Conservation (phyloP, 2,888 invertebrate species). For the Lacanobia oleracea region DNA sequence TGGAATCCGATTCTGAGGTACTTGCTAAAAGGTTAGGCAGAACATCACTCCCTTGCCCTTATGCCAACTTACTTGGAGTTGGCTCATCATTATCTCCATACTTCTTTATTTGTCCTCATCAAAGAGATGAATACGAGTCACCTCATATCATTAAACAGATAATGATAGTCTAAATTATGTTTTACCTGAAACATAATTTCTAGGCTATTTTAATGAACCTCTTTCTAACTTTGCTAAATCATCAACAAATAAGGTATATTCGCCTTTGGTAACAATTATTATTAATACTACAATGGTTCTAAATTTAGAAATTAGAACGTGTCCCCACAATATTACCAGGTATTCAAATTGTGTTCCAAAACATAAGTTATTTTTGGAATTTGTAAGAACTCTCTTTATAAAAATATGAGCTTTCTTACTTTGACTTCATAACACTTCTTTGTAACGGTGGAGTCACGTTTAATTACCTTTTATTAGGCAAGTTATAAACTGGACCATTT, state of each 20-base stretch:
- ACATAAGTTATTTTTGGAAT: constrained; percentile 18
- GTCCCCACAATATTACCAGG: background rate
- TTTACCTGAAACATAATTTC: no score
- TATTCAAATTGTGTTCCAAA: background rate
- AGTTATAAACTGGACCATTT: background rate
- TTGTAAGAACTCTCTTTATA: background rate
- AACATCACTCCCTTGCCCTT: no score
- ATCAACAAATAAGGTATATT: constrained; percentile 9
- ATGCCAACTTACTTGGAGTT: no score
- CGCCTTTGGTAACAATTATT: background rate
- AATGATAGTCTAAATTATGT: background rate
- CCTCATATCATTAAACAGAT: no score
- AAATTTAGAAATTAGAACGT: constrained; percentile 2
- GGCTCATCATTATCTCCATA: no score
- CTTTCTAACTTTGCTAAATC: background rate
- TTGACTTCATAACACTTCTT: constrained; percentile 2
- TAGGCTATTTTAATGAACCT: constrained; percentile 2
- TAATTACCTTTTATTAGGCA: constrained; percentile 15
- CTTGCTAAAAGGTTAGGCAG: no score
- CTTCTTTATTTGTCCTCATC: no score
- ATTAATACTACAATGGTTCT: constrained; percentile 6
- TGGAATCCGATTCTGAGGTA: no score
- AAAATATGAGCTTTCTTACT: constrained; percentile 6
- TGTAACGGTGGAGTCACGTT: constrained; percentile 4
- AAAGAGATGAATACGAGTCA: no score